Evolutionary conservation across 2,797 vertebrate genomes (phyloP).

Genomic region (Ceyx erithaca): DNA sequence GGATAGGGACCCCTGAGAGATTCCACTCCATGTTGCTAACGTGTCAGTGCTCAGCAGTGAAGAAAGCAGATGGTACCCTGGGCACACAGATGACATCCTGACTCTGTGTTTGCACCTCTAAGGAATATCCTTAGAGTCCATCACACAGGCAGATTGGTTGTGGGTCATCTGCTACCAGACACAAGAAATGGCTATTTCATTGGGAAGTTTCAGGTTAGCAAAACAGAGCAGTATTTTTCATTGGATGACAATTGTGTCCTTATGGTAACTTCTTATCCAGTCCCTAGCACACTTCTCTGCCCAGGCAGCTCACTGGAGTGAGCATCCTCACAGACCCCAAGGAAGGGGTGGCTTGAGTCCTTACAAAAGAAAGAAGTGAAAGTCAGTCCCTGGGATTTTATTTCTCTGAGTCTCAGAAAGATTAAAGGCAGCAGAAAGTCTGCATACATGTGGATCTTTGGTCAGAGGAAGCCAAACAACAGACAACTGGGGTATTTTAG

Average conservation of each 20-base stretch:
- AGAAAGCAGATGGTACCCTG: background rate
- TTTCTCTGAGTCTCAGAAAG: background rate
- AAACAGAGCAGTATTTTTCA: background rate
- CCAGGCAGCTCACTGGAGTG: background rate
- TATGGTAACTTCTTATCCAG: background rate
- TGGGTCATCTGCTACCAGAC: background rate
- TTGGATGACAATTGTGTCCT: background rate
- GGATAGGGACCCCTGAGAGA: background rate
- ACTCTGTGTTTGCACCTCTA: background rate
- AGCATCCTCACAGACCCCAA: background rate
- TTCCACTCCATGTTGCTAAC: background rate
- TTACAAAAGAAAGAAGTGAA: background rate
- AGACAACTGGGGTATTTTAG: background rate
- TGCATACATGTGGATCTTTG: background rate
- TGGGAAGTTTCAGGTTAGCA: background rate
- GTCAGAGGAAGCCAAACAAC: background rate
- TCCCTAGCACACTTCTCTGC: background rate
- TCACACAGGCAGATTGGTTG: background rate
- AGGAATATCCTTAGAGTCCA: background rate
- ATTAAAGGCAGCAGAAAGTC: background rate
- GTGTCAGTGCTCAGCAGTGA: accelerated
- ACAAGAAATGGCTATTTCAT: background rate
- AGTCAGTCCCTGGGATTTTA: background rate
- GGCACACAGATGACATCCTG: background rate
- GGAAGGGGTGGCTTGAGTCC: background rate